Evolutionary conservation across 2,888 invertebrate species (phyloP).

Genomic region (Thera britannica): DNA sequence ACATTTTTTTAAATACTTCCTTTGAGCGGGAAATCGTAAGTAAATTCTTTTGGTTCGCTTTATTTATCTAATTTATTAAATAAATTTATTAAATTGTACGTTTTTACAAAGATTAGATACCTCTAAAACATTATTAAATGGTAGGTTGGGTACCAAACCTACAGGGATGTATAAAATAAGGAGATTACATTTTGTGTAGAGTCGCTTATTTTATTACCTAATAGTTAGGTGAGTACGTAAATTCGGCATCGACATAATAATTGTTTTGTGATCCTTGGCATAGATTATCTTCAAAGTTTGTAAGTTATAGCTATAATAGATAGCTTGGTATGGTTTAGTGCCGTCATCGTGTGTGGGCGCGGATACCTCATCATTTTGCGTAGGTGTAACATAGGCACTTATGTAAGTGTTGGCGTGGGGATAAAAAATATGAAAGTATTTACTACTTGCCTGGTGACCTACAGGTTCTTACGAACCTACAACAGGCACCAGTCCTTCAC

Average conservation of each 20-base stretch:
- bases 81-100: too few relatives aligned
- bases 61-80: too few relatives aligned
- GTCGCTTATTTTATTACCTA: neutral
- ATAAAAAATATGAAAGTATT: constrained; percentile 2
- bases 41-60: neutral
- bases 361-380: constrained; percentile 31
- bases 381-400: constrained; percentile 26
- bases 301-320: constrained; percentile 24
- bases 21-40: neutral
- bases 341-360: constrained; percentile 27
- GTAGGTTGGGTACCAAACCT: too few relatives aligned
- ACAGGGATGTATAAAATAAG: neutral
- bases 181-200: neutral
- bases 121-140: too few relatives aligned
- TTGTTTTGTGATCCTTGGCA: constrained; percentile 21
- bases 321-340: constrained; percentile 17
- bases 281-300: constrained; percentile 25
- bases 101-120: too few relatives aligned
- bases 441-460: too few relatives aligned
- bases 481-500: too few relatives aligned
- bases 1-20: neutral
- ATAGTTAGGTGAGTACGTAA: constrained; percentile 3
- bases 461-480: too few relatives aligned
- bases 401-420: constrained; percentile 8
- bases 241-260: constrained; percentile 18